phyloP scores from a whole-genome alignment of 2,113 vertebrate species.

The Symphodus melops region DNA sequence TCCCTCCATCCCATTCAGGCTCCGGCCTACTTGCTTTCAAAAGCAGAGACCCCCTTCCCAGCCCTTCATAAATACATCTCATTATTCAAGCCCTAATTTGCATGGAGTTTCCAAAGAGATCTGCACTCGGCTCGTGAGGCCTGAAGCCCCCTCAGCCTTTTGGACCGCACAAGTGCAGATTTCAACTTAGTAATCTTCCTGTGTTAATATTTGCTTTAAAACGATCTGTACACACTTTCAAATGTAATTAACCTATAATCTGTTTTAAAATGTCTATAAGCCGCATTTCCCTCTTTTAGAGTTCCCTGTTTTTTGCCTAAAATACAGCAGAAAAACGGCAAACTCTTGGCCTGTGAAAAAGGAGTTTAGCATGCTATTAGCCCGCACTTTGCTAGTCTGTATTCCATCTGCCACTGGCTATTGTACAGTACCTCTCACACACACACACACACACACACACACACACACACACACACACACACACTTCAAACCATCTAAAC shows the following conservation, averaged over 20 bases:
- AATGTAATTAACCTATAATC: slow-evolving; percentile 28
- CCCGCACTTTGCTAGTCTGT: slow-evolving; percentile 61
- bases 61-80: slow-evolving; percentile 89
- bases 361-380: slow-evolving; percentile 71
- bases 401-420: slow-evolving; percentile 75
- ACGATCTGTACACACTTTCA: slow-evolving; percentile 55
- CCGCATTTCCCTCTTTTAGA: background rate
- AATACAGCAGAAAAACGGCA: background rate
- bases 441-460: slow-evolving; percentile 49
- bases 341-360: slow-evolving; percentile 41
- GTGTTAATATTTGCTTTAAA: slow-evolving; percentile 81
- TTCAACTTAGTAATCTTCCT: slow-evolving; percentile 76
- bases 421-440: slow-evolving; percentile 71
- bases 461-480: slow-evolving; percentile 34
- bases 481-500: slow-evolving; percentile 48
- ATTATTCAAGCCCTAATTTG: slow-evolving; percentile 87
- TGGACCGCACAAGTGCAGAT: slow-evolving; percentile 78
- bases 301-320: background rate
- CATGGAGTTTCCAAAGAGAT: slow-evolving; percentile 86
- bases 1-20: slow-evolving; percentile 81
- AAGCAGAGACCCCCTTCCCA: slow-evolving; percentile 73
- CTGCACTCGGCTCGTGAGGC: slow-evolving; percentile 78
- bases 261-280: slow-evolving; percentile 1
- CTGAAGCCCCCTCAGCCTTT: slow-evolving; percentile 76
- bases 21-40: slow-evolving; percentile 84